Percentiles rank a stretch among this genome's conserved stretches.
phyloP scores from a whole-genome alignment of 2,888 invertebrate species.

The Melipona beecheii region DNA sequence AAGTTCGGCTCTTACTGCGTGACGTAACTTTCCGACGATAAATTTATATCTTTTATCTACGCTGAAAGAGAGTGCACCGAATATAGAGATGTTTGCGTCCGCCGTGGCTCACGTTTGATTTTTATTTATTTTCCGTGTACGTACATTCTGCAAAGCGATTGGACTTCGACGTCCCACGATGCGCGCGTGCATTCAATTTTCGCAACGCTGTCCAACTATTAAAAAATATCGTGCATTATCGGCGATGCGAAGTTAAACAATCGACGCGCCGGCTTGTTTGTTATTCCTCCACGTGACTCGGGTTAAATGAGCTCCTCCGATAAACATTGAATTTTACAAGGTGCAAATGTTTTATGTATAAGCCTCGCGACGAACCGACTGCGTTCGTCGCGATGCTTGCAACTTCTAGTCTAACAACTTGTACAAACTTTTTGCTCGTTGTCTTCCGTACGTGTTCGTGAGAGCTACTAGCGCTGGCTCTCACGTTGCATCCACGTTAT shows the following conservation, averaged over 20 bases:
- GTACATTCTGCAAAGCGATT: neutral
- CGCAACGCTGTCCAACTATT: neutral
- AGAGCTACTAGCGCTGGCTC: neutral
- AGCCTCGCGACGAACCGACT: neutral
- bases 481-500: neutral
- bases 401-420: slow-evolving; percentile 3
- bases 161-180: neutral
- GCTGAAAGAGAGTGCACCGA: slow-evolving; percentile 38
- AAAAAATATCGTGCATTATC: neutral
- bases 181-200: neutral
- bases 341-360: slow-evolving; percentile 37
- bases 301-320: neutral
- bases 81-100: slow-evolving; percentile 39
- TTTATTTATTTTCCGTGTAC: slow-evolving; percentile 12
- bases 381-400: neutral
- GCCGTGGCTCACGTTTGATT: slow-evolving; percentile 10
- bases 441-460: neutral
- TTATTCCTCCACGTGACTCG: slow-evolving; percentile 1
- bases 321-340: slow-evolving; percentile 16
- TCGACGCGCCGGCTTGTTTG: neutral
- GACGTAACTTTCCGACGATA: slow-evolving; percentile 51
- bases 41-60: slow-evolving; percentile 60
- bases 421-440: slow-evolving; percentile 13
- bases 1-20: slow-evolving; percentile 39
- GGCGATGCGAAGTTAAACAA: neutral